Base-by-base conservation (phyloP, 2,113 vertebrate genomes). In the Plectropomus leopardus region DNA sequence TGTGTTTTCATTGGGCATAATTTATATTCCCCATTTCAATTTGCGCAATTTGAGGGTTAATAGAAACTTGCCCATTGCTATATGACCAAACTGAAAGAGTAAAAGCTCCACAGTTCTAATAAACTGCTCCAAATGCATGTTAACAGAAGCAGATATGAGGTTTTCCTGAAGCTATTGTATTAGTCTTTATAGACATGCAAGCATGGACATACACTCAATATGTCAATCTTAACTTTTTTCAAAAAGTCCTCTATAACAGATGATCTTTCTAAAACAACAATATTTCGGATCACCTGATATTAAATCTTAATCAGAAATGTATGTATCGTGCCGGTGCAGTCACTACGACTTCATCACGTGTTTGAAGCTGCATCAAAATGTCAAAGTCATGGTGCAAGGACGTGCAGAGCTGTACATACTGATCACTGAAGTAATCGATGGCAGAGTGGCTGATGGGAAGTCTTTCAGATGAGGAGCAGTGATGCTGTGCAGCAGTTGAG, bases 381-480 rank as follows among this genome's bases (percentile, higher is more conserved):
- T 64, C 66, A 72, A 78, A 78, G 73, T 76, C 74, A 40, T 0
- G 23, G 65, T 1, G 42, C 72, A 85, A 82, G 21, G 78, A 78
- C 60, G 28, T 34, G 11, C 14, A 1, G 65, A 4, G 74, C 63
- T 3, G 67, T 42, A 63, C 73, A 70, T 54, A 61, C 10, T 71
- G 34, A 79, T 82, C 59, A 34, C 40, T 8, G 40, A 32, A 44
- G 40, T 40, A 1, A 79, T 85, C 82, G n/a, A 30, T 82, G 21
- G 16, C 48, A 66, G 65, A 78, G 15, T 1, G 75, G 76, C 61
- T 75, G 45, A 42, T 65, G 64, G 69, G 64, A 59, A 74, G 36
- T 71, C 28, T 55, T 32, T 42, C 2, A 8, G 26, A 23, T 7
- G 13, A 16, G 34, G 42, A 64, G 58, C 42, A 24, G 53, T 76